Conservation (phyloP, 2,113 vertebrate species). For the Mustela nigripes region DNA sequence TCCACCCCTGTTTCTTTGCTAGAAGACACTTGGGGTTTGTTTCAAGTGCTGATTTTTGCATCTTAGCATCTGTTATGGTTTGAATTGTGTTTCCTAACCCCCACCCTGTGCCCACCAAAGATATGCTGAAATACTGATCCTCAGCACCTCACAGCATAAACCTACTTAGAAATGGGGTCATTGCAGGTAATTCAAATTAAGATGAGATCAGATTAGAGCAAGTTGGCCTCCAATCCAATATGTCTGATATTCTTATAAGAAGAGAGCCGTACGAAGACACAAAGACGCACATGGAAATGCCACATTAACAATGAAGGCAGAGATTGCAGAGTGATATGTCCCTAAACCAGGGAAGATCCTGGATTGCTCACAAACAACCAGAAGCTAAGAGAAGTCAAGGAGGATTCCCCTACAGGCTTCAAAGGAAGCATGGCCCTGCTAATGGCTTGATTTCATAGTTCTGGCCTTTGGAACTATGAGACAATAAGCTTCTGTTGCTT, state of each 20-base stretch:
- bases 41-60: not conserved
- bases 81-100: not conserved
- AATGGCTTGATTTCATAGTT: not conserved
- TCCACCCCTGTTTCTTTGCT: not conserved
- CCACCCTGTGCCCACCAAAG: not conserved
- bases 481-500: not conserved
- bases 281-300: rapidly evolving
- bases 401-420: not conserved
- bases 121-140: not conserved
- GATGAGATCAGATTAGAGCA: not conserved
- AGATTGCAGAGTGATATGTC: not conserved
- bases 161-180: not conserved
- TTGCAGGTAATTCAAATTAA: not conserved
- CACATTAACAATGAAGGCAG: not conserved
- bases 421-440: not conserved
- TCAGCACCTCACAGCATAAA: not conserved
- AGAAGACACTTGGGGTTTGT: not conserved
- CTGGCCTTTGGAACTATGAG: not conserved
- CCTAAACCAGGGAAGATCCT: not conserved
- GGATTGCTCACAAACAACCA: not conserved
- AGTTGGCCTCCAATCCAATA: not conserved
- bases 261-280: not conserved
- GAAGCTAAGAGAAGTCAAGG: not conserved
- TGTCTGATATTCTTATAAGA: not conserved
- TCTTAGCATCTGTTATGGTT: not conserved